Evolutionary conservation across 2,797 vertebrate genomes (phyloP), one percentile per base, ranked within the genome.

Genomic region (Danio choprae): DNA sequence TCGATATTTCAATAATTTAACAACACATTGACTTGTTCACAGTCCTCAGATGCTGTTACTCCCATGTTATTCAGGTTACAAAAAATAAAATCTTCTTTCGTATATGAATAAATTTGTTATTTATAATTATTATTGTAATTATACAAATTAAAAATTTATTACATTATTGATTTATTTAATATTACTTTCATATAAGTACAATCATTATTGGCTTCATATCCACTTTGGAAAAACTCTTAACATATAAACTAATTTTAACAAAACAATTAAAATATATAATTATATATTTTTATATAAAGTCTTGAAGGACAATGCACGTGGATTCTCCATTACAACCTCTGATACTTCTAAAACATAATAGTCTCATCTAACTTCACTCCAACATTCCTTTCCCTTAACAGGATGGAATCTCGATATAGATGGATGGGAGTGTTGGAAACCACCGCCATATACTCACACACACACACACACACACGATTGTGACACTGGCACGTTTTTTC

Each of bases 401-500:
- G 22, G 13, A 11, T 41, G 51, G 22, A 40, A 43, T 67, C 63
- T n/a, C 64, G 18, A 38, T 18, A 58, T 43, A 65, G 36, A 71
- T 44, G 16, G 13, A 76, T 40, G 50, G 12, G 29, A 56, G 48
- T 68, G 22, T 51, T 15, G 18, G 51, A 53, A 59, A 50, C 63
- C 50, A 29, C 29, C 29, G 29, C 29, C 29, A 3, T 29, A 3
- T 29, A 29, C 29, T 29, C 29, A 29, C 29, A 29, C 29, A 29
- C n/a, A 29, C 5, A 1, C 15, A 9, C 44, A 71, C 7, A 51
- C 46, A 36, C 29, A 18, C 16, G 10, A 43, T 48, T 7, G 53
- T 53, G 72, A 44, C 10, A 7, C n/a, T 9, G 7, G 72, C 86
- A 87, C 65, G 56, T 89, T 89, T 87, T n/a, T 77, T n/a, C 44